Conservation (phyloP, 1,140 invertebrate genomes). For the Panagrolaimus sp. region DNA sequence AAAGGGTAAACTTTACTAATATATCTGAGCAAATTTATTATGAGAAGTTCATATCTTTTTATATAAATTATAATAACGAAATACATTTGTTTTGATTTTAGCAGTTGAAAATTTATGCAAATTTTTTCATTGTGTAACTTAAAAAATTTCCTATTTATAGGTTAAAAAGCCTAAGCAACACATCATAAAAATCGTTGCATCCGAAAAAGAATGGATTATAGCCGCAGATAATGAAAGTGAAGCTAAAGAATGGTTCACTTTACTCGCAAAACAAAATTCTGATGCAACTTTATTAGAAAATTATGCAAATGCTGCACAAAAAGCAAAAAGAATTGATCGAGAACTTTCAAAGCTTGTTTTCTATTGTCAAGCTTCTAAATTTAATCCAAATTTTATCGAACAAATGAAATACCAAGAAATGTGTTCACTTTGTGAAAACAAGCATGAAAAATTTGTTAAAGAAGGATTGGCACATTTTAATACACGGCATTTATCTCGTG, state of each 20-base stretch:
- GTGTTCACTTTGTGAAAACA: constrained; percentile 56
- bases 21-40: no score
- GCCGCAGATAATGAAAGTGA: constrained; percentile 47
- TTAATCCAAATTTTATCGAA: constrained; percentile 47
- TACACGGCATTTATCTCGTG: constrained; percentile 69
- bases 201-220: constrained; percentile 38
- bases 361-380: constrained; percentile 53
- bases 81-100: no score
- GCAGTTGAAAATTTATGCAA: background rate
- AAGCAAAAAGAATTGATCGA: constrained; percentile 47
- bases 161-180: background rate
- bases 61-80: no score
- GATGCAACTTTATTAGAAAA: constrained; percentile 44
- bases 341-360: constrained; percentile 56
- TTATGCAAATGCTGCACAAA: constrained; percentile 44
- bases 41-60: no score
- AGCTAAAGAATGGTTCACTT: constrained; percentile 46
- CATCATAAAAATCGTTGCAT: constrained; percentile 39
- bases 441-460: constrained; percentile 55
- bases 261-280: constrained; percentile 24
- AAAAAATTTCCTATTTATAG: no score
- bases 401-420: constrained; percentile 52
- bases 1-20: constrained; percentile 50
- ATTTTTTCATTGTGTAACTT: no score
- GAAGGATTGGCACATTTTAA: constrained; percentile 36